Conservation (phyloP, 2,113 vertebrate genomes). For the Phylloscopus whistleri region DNA sequence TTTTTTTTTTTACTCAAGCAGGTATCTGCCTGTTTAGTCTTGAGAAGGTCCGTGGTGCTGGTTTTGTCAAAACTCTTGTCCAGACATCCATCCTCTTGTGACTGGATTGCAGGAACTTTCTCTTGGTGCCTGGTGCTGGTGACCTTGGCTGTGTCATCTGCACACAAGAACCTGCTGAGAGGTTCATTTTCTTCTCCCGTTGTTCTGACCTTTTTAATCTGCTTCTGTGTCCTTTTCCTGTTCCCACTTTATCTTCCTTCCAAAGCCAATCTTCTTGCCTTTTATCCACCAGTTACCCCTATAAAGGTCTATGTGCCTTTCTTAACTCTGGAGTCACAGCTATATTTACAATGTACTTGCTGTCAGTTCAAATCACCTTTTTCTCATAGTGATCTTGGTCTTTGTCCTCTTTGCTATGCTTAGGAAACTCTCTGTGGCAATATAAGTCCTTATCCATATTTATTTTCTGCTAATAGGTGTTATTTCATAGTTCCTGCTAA, state of each 20-base stretch:
- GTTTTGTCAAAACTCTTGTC: neutral
- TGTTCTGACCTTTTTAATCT: conserved; percentile 24
- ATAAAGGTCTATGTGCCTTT: neutral
- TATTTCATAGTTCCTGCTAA: neutral
- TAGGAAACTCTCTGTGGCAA: neutral
- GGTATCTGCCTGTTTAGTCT: neutral
- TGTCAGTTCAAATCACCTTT: neutral
- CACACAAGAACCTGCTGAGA: conserved; percentile 29
- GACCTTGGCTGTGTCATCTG: conserved; percentile 16
- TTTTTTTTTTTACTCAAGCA: neutral
- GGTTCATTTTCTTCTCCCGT: conserved; percentile 12
- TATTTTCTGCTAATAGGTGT: neutral
- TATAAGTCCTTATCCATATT: neutral
- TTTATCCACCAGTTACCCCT: neutral
- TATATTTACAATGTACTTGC: neutral
- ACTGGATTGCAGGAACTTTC: neutral
- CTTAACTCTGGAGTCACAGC: neutral
- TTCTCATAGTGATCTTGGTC: neutral
- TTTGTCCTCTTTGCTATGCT: neutral
- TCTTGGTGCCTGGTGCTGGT: neutral
- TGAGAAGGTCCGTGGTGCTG: neutral
- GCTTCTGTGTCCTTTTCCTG: neutral
- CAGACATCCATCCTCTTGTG: neutral
- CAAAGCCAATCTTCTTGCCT: conserved; percentile 31
- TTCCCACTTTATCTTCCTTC: conserved; percentile 38